phyloP scores from a whole-genome alignment of 2,888 invertebrate genomes.

The Diabrotica balteata region DNA sequence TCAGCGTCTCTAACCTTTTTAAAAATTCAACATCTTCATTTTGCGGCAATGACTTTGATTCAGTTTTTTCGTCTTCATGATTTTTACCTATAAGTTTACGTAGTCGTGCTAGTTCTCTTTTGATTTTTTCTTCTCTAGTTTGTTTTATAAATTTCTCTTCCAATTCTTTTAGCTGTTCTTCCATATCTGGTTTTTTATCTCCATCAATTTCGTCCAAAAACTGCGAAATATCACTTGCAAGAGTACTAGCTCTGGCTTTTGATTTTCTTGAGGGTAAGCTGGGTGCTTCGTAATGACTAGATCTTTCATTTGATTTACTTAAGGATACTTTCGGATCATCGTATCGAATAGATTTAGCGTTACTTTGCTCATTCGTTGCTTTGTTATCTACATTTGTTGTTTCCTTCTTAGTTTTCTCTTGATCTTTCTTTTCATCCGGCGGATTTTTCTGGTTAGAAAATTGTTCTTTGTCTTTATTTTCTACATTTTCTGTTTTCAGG shows the following conservation, averaged over 20 bases:
- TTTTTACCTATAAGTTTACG: conserved; percentile 10
- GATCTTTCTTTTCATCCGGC: background rate
- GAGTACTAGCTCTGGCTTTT: conserved; percentile 26
- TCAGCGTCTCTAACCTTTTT: conserved; percentile 19
- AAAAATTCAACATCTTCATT: conserved; percentile 27
- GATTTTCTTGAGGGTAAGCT: background rate
- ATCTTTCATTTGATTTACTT: too few species aligned
- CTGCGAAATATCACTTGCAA: conserved; percentile 27
- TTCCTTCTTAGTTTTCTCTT: background rate
- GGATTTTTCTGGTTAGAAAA: background rate
- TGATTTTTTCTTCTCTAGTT: conserved; percentile 35
- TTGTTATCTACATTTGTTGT: background rate
- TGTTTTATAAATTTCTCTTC: conserved; percentile 40
- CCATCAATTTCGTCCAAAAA: conserved; percentile 22
- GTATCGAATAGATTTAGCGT: too few species aligned
- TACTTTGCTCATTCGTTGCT: too few species aligned
- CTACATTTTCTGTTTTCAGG: too few species aligned
- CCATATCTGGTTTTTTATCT: conserved; percentile 31
- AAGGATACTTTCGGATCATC: too few species aligned
- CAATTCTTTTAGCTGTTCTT: conserved; percentile 40
- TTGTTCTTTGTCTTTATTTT: background rate
- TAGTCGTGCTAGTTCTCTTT: conserved; percentile 11
- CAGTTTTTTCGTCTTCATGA: background rate
- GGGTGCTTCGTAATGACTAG: too few species aligned
- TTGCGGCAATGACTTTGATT: conserved; percentile 12